phyloP scores from a whole-genome alignment of 1,140 invertebrate genomes.

The Cydia splendana region DNA sequence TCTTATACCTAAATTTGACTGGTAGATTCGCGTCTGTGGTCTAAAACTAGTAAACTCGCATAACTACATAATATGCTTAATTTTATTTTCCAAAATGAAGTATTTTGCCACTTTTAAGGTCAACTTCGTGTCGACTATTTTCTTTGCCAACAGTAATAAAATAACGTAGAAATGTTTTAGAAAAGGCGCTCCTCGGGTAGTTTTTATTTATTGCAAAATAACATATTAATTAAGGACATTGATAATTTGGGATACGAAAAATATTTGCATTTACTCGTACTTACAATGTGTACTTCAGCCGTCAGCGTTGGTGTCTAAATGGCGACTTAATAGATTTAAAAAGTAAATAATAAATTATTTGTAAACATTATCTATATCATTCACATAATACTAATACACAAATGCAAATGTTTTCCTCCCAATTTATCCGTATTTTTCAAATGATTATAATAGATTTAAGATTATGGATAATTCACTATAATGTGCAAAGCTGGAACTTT shows the following conservation, averaged over 20 bases:
- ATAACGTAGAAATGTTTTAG: neutral
- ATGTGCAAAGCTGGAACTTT: constrained; percentile 18
- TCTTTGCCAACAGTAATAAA: no score
- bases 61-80: no score
- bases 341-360: no score
- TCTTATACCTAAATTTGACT: no score
- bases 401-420: neutral
- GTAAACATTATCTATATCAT: no score
- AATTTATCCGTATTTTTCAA: neutral
- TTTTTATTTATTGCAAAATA: neutral
- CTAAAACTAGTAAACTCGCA: no score
- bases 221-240: neutral
- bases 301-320: no score
- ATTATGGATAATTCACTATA: neutral
- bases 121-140: no score
- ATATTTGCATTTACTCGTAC: neutral
- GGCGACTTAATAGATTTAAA: no score
- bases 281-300: neutral
- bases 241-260: neutral
- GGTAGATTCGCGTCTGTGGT: no score
- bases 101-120: no score
- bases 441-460: neutral
- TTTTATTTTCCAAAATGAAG: no score
- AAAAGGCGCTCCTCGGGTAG: neutral
- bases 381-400: neutral